These are phyloP conservation scores for Latheticus oryzae DNA, from an alignment of 2,888 invertebrate genomes.

Conservation along the genomic window DNA sequence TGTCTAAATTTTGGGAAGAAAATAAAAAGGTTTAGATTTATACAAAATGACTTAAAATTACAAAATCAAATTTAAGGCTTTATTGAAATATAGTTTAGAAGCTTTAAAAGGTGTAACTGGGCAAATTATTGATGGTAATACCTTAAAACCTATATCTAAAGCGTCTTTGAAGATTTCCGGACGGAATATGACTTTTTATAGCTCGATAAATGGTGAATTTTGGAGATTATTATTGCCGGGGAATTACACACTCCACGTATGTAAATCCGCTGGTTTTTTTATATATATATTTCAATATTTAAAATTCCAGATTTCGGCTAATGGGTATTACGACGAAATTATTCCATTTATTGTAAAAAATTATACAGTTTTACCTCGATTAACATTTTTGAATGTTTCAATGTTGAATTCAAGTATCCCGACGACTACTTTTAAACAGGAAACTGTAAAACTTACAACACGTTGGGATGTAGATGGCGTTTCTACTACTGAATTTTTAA, in stretches of 20 bases:
- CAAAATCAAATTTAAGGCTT: slow-evolving; percentile 57
- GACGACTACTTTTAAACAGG: slow-evolving; percentile 14
- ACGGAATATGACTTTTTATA: slow-evolving; percentile 70
- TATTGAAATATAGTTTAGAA: slow-evolving; percentile 69
- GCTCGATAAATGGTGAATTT: slow-evolving; percentile 72
- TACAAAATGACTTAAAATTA: not conserved
- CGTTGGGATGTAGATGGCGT: no score
- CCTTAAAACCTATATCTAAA: no score
- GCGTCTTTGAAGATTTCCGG: slow-evolving; percentile 69
- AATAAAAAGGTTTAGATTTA: slow-evolving; percentile 68
- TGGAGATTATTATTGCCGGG: slow-evolving; percentile 76
- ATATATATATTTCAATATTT: no score
- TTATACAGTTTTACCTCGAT: slow-evolving; percentile 4
- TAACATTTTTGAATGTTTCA: no score
- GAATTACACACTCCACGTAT: slow-evolving; percentile 69
- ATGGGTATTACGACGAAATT: slow-evolving; percentile 23
- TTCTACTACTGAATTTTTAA: not conserved
- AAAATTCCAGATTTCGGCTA: slow-evolving; percentile 15
- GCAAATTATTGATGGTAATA: slow-evolving; percentile 66
- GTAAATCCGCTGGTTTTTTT: no score
- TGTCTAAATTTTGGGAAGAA: slow-evolving; percentile 70
- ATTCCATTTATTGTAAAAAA: slow-evolving; percentile 10
- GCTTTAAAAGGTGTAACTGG: slow-evolving; percentile 73
- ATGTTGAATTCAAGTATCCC: slow-evolving; percentile 13
- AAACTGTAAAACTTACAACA: slow-evolving; percentile 11